Conservation (phyloP, 1,140 invertebrate genomes). For the Drosophila melanica region DNA sequence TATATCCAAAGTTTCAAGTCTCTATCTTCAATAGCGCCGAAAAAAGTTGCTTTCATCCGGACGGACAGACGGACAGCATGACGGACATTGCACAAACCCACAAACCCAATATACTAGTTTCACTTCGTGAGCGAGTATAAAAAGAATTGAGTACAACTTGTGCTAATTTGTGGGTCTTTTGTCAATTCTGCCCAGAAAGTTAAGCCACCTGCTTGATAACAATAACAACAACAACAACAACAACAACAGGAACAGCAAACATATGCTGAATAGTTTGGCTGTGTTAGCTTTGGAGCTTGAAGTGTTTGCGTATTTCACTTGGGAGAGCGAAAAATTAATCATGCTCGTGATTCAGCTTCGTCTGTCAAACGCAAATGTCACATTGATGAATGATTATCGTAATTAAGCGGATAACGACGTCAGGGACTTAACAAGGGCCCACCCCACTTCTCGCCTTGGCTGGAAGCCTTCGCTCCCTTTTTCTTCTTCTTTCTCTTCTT, state of each 20-base stretch:
- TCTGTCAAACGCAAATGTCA: slow-evolving; percentile 79
- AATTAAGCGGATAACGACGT: slow-evolving; percentile 74
- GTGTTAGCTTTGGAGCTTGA: slow-evolving; percentile 27
- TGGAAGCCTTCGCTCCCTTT: no score
- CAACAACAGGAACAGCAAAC: background rate
- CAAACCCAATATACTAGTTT: no score
- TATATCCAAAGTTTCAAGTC: no score
- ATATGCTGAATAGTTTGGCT: slow-evolving; percentile 24
- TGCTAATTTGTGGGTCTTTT: no score
- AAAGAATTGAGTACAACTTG: no score
- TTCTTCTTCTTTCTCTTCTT: no score
- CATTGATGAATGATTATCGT: slow-evolving; percentile 80
- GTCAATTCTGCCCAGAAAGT: no score
- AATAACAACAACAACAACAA: background rate
- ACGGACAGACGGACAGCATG: no score
- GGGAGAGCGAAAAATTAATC: slow-evolving; percentile 60
- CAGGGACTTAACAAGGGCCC: slow-evolving; percentile 39
- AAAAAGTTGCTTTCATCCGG: no score
- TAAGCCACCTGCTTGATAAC: background rate
- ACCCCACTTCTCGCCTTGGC: background rate
- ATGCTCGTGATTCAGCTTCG: slow-evolving; percentile 70
- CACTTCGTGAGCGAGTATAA: no score
- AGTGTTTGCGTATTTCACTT: slow-evolving; percentile 4
- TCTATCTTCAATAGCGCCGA: no score
- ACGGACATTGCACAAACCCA: no score